Conservation (phyloP, 2,113 vertebrate species). For the Callithrix jacchus region DNA sequence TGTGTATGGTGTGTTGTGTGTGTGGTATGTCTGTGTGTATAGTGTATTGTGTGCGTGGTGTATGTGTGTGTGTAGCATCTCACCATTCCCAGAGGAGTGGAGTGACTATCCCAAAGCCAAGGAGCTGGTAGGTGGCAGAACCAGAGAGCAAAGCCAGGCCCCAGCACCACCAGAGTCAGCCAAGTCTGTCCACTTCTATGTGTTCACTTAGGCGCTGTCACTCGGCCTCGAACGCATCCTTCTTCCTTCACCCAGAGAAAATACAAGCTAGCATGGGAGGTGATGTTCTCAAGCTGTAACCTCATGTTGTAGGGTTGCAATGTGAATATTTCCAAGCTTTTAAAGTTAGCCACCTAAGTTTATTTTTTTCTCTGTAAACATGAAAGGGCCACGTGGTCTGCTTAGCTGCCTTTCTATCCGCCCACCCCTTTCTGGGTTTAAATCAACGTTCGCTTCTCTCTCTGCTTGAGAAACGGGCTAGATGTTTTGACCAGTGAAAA, state of each 20-base stretch:
- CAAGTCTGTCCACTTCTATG: fast-evolving
- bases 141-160: background rate
- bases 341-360: background rate
- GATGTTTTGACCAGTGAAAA: background rate
- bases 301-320: background rate
- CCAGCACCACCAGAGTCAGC: too few relatives aligned
- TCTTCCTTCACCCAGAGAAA: background rate
- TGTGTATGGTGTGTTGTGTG: too few relatives aligned
- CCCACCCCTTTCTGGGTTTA: background rate
- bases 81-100: background rate
- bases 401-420: background rate
- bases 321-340: background rate
- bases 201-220: background rate
- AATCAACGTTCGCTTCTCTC: background rate
- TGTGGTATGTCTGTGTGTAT: background rate
- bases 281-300: background rate
- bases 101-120: background rate
- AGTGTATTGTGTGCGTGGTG: background rate
- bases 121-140: background rate
- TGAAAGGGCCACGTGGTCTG: background rate
- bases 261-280: fast-evolving
- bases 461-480: background rate
- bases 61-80: background rate
- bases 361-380: background rate
- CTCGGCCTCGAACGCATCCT: fast-evolving